Base-by-base conservation (phyloP, 1,140 invertebrate species). In the Maconellicoccus hirsutus region DNA sequence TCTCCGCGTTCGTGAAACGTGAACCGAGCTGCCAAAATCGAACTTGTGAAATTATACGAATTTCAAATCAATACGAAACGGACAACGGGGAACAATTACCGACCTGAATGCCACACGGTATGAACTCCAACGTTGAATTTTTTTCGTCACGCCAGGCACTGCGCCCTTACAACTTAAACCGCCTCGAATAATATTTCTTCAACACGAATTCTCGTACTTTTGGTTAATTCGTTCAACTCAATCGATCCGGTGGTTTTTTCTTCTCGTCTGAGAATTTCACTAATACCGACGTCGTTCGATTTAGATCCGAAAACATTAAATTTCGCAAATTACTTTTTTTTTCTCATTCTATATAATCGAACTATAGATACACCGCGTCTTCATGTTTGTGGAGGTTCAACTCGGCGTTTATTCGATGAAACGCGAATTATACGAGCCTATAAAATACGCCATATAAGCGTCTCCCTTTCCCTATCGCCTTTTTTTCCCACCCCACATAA, bases 131-230 rank as follows among this genome's bases (percentile, higher is more conserved):
- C n/a, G 6, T 8, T 52, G n/a, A 52, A 52, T 52, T 52, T 52
- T 52, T 52, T 52, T 52, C 42, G 42, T 52, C 42, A 52, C 42
- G 42, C 42, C 42, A 52, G 42, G 42, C 42, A 52, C 42, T 8
- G 42, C 42, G 42, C 42, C 12, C 42, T 19, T 16, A 16, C 6
- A 19, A 16, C 10, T 52, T n/a, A 16, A 6, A 33, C 42, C 42
- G 42, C 16, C 10, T 16, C 10, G 6, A 16, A 16, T 52, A 52
- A 52, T 52, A 52, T 19, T 52, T 16, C 12, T 3, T 16, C n/a
- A 52, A 52, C 42, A 52, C 42, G 42, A 52, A 52, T 52, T 16
- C 42, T 3, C 42, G 6, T 6, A 14, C 33, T 38, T 38, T 52
- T 19, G 6, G n/a, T 52, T 16, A 16, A 52, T 16, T 52, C 10